Base-by-base conservation (phyloP, 2,888 invertebrate genomes). In the Hartigia nigra region DNA sequence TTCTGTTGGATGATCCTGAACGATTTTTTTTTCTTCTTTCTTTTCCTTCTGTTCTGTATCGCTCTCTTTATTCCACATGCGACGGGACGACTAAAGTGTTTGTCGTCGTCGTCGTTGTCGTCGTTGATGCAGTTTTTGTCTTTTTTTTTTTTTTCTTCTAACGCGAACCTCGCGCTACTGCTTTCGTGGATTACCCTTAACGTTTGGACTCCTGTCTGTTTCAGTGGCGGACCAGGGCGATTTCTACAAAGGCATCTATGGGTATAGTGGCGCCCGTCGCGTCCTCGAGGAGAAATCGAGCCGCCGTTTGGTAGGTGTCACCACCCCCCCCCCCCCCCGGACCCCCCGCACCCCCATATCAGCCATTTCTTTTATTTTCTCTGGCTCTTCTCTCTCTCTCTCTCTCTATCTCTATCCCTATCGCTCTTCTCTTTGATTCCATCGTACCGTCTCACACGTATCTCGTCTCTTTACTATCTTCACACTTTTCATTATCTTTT, bases 181-280 rank as follows among this genome's bases (percentile, higher is more conserved):
- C 32, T 32, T 32, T 72, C 76, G 76, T 31, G n/a, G 31, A 91
- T 94, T 31, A 74, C 70, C 89, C 89, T 85, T 91, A 91, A 91
- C 90, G 88, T 87, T 90, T 91, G 95, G 95, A 85, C 93, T 95
- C 88, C 88, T 91, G 91, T 91, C 91, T 91, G 91, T 91, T 91
- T 91, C 92, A 95, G 95, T 86, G 93, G 94, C 95, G 95, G 94
- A 95, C 94, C 95, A 95, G 94, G 94, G 94, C 95, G 96, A 96
- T 94, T 95, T 95, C 96, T 96, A 95, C 96, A 96, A 96, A 95
- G 95, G 94, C 94, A 95, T 94, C 95, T 94, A 94, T 92, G 93
- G 93, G 94, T 95, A 94, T 95, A 95, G 94, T 94, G 94, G 95
- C 93, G 92, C 92, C 92, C 93, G 93, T 92, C 93, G 93, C 93